Evolutionary conservation across 2,888 invertebrate species (phyloP).

Genomic region (Dolichopus griseipennis): DNA sequence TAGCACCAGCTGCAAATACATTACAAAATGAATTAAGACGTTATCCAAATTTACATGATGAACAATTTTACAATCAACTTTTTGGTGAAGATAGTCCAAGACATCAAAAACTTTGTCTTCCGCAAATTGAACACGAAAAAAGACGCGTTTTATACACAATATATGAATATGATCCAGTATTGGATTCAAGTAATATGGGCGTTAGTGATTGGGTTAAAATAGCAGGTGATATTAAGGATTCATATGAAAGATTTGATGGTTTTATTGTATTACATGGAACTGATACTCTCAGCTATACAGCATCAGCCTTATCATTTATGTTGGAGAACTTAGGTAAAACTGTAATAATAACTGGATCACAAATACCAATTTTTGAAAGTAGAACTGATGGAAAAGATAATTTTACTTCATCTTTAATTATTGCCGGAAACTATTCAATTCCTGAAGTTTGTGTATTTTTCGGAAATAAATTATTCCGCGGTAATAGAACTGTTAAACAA

Average conservation of each 20-base stretch:
- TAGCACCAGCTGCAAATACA: conserved; percentile 46
- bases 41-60: conserved; percentile 80
- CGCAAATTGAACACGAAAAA: conserved; percentile 47
- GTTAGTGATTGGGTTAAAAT: conserved; percentile 77
- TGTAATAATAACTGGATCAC: conserved; percentile 87
- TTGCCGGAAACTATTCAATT: conserved; percentile 80
- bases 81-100: conserved; percentile 45
- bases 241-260: conserved; percentile 76
- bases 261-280: conserved; percentile 95
- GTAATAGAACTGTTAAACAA: conserved; percentile 53
- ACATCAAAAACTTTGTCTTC: conserved; percentile 50
- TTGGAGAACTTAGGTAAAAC: conserved; percentile 89
- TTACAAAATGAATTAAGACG: conserved; percentile 45
- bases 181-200: conserved; percentile 92
- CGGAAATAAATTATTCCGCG: conserved; percentile 76
- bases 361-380: conserved; percentile 90
- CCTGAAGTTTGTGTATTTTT: conserved; percentile 93
- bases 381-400: conserved; percentile 92
- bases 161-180: conserved; percentile 73
- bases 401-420: conserved; percentile 77
- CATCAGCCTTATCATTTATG: conserved; percentile 95
- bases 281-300: conserved; percentile 91
- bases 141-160: conserved; percentile 65
- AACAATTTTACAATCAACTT: conserved; percentile 53
- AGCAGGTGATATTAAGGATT: conserved; percentile 75